phyloP scores from a whole-genome alignment of 2,113 vertebrate genomes.

The Gallinago undulata region DNA sequence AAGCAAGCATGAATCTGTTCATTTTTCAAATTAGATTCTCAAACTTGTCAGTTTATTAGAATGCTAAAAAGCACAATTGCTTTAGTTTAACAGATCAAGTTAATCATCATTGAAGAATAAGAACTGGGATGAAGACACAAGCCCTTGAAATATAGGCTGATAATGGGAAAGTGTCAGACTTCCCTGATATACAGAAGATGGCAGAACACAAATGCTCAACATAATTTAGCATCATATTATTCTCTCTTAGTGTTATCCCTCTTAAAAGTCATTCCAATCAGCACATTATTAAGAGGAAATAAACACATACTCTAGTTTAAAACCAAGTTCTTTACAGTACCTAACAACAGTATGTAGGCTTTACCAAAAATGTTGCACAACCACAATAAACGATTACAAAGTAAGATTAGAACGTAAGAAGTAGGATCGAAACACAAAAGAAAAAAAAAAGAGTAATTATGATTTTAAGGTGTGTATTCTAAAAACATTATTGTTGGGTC shows the following conservation, averaged over 20 bases:
- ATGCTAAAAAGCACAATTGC: not conserved
- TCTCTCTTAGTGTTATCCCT: not conserved
- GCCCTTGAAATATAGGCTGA: not conserved
- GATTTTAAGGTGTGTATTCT: not conserved
- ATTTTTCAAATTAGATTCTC: not conserved
- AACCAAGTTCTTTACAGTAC: not conserved
- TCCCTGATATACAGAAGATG: accelerated
- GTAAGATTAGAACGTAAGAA: not conserved
- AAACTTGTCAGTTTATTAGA: not conserved
- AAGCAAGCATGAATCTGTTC: not conserved
- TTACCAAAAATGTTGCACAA: not conserved
- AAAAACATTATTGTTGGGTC: not conserved
- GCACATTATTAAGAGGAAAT: not conserved
- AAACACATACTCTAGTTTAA: not conserved
- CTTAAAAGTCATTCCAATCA: not conserved
- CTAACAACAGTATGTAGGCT: not conserved
- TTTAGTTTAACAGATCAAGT: not conserved
- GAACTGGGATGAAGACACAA: not conserved
- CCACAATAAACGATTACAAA: not conserved
- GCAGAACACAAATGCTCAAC: not conserved
- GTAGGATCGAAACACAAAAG: not conserved
- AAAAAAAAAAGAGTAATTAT: not conserved
- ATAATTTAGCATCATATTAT: not conserved
- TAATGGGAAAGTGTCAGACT: not conserved
- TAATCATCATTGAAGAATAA: not conserved